Evolutionary conservation across 2,113 vertebrate genomes (phyloP).

Genomic region (Paedocypris sp.): DNA sequence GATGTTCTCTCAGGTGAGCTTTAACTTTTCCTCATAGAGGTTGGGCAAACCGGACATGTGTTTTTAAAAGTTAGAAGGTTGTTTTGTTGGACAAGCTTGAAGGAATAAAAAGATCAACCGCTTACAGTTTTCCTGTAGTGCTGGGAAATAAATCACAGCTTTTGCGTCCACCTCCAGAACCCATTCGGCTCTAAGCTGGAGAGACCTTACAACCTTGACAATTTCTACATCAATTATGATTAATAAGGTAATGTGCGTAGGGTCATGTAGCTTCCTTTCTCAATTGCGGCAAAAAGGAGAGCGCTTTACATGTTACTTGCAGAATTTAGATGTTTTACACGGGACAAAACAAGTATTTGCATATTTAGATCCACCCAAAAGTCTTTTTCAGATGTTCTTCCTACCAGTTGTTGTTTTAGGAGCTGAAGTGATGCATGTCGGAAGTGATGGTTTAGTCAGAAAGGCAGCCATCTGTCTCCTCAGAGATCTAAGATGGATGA

Average conservation of each 20-base stretch:
- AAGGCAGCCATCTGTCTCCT: conserved; percentile 13
- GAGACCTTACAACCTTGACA: too few species aligned
- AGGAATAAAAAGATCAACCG: not conserved
- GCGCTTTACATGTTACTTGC: too few species aligned
- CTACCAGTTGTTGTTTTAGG: not conserved
- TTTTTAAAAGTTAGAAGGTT: not conserved
- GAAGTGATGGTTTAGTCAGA: not conserved
- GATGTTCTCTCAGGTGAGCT: conserved; percentile 38
- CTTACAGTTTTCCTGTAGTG: not conserved
- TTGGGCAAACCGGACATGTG: not conserved
- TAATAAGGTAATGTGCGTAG: not conserved
- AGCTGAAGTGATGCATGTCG: not conserved
- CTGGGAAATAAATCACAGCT: not conserved
- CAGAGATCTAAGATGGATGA: conserved; percentile 24
- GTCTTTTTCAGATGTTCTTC: too few species aligned
- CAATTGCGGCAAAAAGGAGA: too few species aligned
- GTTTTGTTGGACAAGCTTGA: not conserved
- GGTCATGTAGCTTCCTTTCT: not conserved
- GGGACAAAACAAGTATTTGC: too few species aligned
- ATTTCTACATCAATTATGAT: not conserved
- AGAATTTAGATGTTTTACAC: too few species aligned
- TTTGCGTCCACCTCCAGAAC: not conserved
- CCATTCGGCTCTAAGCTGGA: not conserved
- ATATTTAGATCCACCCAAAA: too few species aligned
- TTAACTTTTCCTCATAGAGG: conserved; percentile 40